Evolutionary conservation across 2,113 vertebrate species (phyloP).

Genomic region (Saguinus midas): DNA sequence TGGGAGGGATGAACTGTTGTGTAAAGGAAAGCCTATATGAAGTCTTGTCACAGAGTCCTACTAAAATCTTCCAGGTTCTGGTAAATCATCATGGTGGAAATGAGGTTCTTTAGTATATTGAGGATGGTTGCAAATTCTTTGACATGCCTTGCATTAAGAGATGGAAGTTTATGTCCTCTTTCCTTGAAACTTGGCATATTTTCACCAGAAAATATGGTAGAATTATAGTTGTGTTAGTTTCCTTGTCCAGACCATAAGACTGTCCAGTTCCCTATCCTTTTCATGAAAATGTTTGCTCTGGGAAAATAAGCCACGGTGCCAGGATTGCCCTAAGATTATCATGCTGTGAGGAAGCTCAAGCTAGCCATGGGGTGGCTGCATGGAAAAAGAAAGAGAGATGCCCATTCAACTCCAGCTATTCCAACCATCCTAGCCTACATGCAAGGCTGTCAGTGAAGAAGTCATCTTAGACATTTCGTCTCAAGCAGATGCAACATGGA

Average conservation of each 20-base stretch:
- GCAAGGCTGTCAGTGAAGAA: neutral
- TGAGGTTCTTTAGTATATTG: neutral
- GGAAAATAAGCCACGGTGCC: neutral
- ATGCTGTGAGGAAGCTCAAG: neutral
- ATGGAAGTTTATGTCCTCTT: neutral
- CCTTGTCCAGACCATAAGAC: neutral
- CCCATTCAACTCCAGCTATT: neutral
- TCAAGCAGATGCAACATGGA: neutral
- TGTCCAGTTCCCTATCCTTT: neutral
- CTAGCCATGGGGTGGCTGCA: neutral
- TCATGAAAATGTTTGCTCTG: neutral
- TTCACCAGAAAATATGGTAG: neutral
- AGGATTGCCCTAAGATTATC: neutral
- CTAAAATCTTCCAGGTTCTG: neutral
- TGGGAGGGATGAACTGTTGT: neutral
- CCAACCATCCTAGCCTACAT: too few species aligned
- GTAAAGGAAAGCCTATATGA: neutral
- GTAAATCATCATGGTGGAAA: neutral
- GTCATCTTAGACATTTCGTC: neutral
- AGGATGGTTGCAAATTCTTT: neutral
- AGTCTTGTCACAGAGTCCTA: neutral
- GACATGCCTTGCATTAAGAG: neutral
- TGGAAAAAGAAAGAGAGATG: neutral
- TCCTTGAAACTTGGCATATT: neutral
- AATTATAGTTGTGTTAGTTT: neutral